A percentile compares a stretch with the other conserved stretches of the same genome.
Evolutionary conservation across 2,797 vertebrate genomes (phyloP).

Genomic region (Enteromius thamalakanensis): DNA sequence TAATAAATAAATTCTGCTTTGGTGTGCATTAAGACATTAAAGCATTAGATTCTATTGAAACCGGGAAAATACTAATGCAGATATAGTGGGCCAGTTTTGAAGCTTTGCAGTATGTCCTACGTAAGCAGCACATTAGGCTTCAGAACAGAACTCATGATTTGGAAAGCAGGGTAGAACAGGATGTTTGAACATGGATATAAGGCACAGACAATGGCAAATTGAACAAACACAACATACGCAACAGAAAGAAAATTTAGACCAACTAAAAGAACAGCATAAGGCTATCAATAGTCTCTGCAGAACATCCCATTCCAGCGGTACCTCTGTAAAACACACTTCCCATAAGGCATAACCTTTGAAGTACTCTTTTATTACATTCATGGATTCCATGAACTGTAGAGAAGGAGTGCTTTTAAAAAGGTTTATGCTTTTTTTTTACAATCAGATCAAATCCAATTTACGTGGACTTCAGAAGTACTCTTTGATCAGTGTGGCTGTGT

Average conservation of each 20-base stretch:
- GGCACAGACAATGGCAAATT: conserved; percentile 39
- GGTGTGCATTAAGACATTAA: not conserved
- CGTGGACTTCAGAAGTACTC: not conserved
- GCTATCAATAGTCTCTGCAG: conserved; percentile 53
- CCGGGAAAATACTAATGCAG: not conserved
- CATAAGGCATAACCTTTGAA: conserved; percentile 13
- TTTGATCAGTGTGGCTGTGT: conserved; percentile 26
- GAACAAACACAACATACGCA: conserved; percentile 38
- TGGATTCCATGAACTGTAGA: conserved; percentile 25
- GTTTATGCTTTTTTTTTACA: conserved; percentile 12
- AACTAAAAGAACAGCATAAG: conserved; percentile 34
- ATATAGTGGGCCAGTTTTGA: not conserved
- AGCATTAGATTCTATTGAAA: not conserved
- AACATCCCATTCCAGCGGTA: conserved; percentile 29
- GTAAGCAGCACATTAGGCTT: not conserved
- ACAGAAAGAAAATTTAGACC: conserved; percentile 45
- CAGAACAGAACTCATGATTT: conserved; percentile 54
- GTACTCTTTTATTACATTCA: conserved; percentile 1
- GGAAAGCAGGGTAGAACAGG: conserved; percentile 59
- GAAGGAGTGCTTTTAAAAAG: conserved; percentile 6
- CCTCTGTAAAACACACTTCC: conserved; percentile 19
- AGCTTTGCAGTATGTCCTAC: not conserved
- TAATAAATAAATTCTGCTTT: not conserved
- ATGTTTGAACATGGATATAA: conserved; percentile 58
- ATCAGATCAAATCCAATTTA: conserved; percentile 12